Conservation (phyloP, 2,113 vertebrate species). For the Podarcis muralis region DNA sequence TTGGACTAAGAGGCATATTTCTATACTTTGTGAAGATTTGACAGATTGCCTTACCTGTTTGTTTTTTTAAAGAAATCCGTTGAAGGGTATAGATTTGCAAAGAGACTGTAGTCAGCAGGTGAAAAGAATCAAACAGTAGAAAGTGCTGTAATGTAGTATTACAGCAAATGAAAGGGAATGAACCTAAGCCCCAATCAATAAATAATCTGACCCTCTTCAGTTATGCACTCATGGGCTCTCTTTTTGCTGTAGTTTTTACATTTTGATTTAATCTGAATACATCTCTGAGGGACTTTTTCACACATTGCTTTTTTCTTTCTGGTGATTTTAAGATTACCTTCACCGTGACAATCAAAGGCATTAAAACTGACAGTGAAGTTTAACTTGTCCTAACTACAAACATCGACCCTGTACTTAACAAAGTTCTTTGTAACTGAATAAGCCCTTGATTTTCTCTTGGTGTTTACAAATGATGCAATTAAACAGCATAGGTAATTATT, state of each 20-base stretch:
- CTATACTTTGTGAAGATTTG: neutral
- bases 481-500: neutral
- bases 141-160: neutral
- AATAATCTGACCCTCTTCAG: neutral
- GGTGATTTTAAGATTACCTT: neutral
- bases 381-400: neutral
- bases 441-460: neutral
- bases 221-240: neutral
- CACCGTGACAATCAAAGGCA: neutral
- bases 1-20: neutral
- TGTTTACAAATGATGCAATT: neutral
- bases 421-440: neutral
- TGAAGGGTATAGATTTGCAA: neutral
- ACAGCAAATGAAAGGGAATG: neutral
- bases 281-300: neutral
- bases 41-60: neutral
- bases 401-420: neutral
- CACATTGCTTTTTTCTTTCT: neutral
- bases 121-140: neutral
- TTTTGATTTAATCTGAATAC: neutral
- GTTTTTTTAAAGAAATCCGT: no score
- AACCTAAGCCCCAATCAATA: neutral
- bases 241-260: neutral
- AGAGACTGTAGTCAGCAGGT: neutral
- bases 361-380: neutral